A percentile compares a stretch with the other conserved stretches of the same genome.
phyloP scores from a whole-genome alignment of 1,140 invertebrate genomes.

The Oncopodura yosiiana region DNA sequence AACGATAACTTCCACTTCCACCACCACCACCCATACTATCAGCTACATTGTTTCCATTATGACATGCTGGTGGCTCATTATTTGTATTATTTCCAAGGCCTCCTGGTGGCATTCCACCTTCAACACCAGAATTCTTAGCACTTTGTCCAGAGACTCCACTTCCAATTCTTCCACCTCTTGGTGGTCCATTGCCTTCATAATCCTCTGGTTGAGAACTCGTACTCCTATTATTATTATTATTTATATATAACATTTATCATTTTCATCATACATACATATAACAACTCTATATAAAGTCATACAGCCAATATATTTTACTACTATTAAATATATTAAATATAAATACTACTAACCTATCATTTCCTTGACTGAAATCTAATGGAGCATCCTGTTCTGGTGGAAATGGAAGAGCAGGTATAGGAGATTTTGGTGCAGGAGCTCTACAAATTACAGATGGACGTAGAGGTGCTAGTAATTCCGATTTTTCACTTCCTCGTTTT shows the following conservation, averaged over 20 bases:
- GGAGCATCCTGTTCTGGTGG: conserved; percentile 35
- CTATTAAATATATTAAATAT: not conserved
- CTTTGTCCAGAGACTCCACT: conserved; percentile 27
- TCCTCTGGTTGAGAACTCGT: conserved; percentile 25
- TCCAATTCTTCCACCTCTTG: conserved; percentile 32
- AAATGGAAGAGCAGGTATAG: conserved; percentile 29
- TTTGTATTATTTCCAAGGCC: conserved; percentile 17
- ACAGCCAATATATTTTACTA: not conserved
- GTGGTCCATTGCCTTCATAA: conserved; percentile 35
- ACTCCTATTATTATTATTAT: conserved; percentile 5
- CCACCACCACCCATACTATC: conserved; percentile 10
- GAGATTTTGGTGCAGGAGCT: conserved; percentile 34
- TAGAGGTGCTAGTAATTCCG: conserved; percentile 24
- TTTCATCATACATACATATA: not conserved
- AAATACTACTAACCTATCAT: conserved; percentile 19
- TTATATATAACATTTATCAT: not conserved
- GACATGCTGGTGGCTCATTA: conserved; percentile 29
- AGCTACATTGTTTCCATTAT: conserved; percentile 25
- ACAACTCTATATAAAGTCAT: not conserved
- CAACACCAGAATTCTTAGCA: conserved; percentile 24
- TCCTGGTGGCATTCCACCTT: conserved; percentile 28
- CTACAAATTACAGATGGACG: conserved; percentile 34
- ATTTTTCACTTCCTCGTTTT: conserved; percentile 12
- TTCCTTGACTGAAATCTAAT: conserved; percentile 35
- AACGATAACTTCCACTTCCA: conserved; percentile 17